phyloP scores from a whole-genome alignment of 30 jellyfish, hydroid and myxozoan species.

The Hydractinia echinata region DNA sequence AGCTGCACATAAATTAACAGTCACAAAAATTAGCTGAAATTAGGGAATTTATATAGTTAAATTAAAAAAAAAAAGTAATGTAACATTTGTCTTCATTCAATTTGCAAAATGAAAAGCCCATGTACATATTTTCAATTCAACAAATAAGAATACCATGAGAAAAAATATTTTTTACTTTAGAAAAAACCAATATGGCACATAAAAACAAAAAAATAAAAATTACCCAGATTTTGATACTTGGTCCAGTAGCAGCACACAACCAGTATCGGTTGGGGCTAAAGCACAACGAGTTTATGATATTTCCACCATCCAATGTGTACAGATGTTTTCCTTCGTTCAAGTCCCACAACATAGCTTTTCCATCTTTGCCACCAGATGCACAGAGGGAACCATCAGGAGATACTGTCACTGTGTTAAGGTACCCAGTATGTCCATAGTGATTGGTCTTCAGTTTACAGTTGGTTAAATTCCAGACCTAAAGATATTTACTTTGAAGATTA shows the following conservation, averaged over 20 bases:
- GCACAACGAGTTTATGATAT: constrained; percentile 65
- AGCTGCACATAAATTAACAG: too few species aligned
- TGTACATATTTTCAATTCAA: too few species aligned
- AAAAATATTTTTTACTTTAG: too few species aligned
- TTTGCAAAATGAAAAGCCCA: too few species aligned
- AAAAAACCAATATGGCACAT: too few species aligned
- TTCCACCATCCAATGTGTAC: constrained; percentile 80
- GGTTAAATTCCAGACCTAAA: constrained; percentile 87
- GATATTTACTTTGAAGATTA: not conserved
- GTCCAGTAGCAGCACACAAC: constrained; percentile 99
- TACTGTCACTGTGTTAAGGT: constrained; percentile 86
- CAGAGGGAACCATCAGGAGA: constrained; percentile 94
- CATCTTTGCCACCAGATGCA: constrained; percentile 99
- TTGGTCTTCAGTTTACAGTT: constrained; percentile 92
- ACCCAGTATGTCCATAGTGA: constrained; percentile 88
- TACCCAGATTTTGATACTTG: constrained; percentile 95
- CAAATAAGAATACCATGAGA: too few species aligned
- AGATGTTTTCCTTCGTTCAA: constrained; percentile 87
- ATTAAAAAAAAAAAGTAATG: too few species aligned
- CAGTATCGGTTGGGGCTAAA: constrained; percentile 96
- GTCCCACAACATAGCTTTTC: constrained; percentile 96
- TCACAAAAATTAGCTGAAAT: too few species aligned
- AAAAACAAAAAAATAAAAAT: constrained; percentile 3
- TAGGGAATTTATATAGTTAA: too few species aligned
- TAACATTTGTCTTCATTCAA: too few species aligned